phyloP scores from a whole-genome alignment of 1,140 invertebrate species.

The Heliconius hewitsoni region DNA sequence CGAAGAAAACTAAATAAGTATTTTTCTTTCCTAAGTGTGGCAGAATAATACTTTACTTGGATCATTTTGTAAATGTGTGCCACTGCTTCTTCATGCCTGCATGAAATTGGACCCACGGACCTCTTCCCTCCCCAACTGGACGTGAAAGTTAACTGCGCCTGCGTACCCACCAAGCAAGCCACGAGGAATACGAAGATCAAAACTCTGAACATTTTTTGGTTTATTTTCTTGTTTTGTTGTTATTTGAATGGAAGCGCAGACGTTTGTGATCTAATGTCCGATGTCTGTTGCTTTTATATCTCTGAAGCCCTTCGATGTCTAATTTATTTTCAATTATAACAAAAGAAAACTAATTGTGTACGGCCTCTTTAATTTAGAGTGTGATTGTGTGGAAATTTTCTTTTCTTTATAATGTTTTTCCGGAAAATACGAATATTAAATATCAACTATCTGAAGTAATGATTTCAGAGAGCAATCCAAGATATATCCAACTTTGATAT shows the following conservation, averaged over 20 bases:
- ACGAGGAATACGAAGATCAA: conserved; percentile 52
- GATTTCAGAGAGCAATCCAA: not conserved
- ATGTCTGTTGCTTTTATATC: conserved; percentile 23
- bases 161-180: conserved; percentile 49
- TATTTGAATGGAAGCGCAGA: conserved; percentile 8
- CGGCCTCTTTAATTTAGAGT: conserved; percentile 16
- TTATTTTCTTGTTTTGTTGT: not conserved
- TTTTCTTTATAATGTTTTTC: not conserved
- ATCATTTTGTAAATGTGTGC: conserved; percentile 65
- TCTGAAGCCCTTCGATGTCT: conserved; percentile 20
- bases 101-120: conserved; percentile 48
- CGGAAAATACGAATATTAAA: too few relatives aligned
- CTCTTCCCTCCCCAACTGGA: conserved; percentile 72
- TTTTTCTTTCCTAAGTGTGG: too few relatives aligned
- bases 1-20: too few relatives aligned
- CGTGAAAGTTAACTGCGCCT: conserved; percentile 69
- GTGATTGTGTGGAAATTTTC: conserved; percentile 1
- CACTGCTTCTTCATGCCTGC: conserved; percentile 61
- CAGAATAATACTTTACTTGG: conserved; percentile 50
- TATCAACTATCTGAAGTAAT: too few relatives aligned
- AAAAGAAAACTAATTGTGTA: conserved; percentile 3
- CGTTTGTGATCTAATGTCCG: conserved; percentile 22
- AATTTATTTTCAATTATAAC: conserved; percentile 32
- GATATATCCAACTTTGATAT: not conserved
- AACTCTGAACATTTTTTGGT: conserved; percentile 57